Percentiles rank a stretch among this genome's conserved stretches.
phyloP scores from a whole-genome alignment of 2,113 vertebrate genomes.

The Taxidea taxus region DNA sequence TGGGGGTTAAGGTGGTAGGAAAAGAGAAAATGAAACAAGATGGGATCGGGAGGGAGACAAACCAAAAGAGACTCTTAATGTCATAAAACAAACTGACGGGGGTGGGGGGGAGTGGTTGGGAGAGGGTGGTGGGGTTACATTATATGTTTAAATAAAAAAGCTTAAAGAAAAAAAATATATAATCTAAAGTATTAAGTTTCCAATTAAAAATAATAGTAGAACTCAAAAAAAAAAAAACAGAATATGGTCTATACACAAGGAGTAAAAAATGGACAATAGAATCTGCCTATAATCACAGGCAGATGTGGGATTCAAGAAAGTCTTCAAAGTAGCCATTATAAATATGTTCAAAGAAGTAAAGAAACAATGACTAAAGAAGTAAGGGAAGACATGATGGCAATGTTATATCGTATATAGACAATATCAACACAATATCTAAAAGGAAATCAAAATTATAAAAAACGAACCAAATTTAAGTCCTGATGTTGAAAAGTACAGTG shows the following conservation, averaged over 20 bases:
- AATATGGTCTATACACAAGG: not conserved
- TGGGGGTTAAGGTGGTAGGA: too few relatives aligned
- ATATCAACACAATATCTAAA: not conserved
- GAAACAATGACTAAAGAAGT: not conserved
- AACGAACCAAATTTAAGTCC: not conserved
- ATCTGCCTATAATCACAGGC: not conserved
- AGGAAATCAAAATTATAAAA: not conserved
- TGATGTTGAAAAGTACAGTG: not conserved
- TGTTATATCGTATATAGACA: not conserved
- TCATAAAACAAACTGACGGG: too few relatives aligned
- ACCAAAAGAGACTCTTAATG: too few relatives aligned
- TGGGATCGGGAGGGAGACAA: too few relatives aligned
- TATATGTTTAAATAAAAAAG: too few relatives aligned
- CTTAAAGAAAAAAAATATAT: not conserved
- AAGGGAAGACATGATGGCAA: not conserved
- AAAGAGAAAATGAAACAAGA: too few relatives aligned
- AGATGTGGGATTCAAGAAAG: not conserved
- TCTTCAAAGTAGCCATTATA: not conserved
- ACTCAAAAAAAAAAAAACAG: not conserved
- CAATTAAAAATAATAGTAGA: not conserved
- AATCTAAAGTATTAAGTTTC: not conserved
- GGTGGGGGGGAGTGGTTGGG: too few relatives aligned
- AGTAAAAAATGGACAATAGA: not conserved
- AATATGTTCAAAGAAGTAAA: not conserved
- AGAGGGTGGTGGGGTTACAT: too few relatives aligned